phyloP scores from a whole-genome alignment of 2,888 invertebrate species.

The Agonopterix alstromeriana region DNA sequence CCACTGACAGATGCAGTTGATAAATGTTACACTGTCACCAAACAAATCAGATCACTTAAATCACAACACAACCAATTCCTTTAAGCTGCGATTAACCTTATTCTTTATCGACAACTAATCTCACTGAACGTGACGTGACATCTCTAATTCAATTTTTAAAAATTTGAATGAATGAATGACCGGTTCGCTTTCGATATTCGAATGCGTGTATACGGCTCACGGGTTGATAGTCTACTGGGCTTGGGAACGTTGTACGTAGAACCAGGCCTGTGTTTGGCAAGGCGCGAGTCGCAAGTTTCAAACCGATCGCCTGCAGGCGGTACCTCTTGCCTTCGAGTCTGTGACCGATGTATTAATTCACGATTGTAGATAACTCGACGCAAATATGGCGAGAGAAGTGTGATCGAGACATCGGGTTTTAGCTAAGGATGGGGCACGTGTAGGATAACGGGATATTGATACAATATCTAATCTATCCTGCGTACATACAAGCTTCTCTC shows the following conservation, averaged over 20 bases:
- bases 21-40: slow-evolving; percentile 26
- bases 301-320: slow-evolving; percentile 15
- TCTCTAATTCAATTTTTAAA: slow-evolving; percentile 21
- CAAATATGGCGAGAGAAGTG: slow-evolving; percentile 2
- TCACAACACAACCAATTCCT: slow-evolving; percentile 19
- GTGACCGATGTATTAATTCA: slow-evolving; percentile 47
- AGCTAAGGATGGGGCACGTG: neutral
- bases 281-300: slow-evolving; percentile 11
- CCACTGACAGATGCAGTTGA: slow-evolving; percentile 21
- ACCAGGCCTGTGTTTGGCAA: slow-evolving; percentile 22
- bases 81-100: slow-evolving; percentile 26
- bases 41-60: slow-evolving; percentile 21
- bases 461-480: neutral
- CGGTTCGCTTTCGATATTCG: slow-evolving; percentile 15
- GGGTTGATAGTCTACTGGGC: slow-evolving; percentile 53
- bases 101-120: slow-evolving; percentile 24
- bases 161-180: slow-evolving; percentile 6
- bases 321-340: slow-evolving; percentile 15
- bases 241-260: slow-evolving; percentile 15
- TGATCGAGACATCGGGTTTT: slow-evolving; percentile 5
- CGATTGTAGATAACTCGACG: slow-evolving; percentile 41
- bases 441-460: neutral
- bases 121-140: slow-evolving; percentile 6
- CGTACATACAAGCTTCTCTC: no score
- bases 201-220: slow-evolving; percentile 53